These are phyloP conservation scores for Percina caprodes DNA, from an alignment of 2,113 vertebrate genomes.

Conservation along the genomic window DNA sequence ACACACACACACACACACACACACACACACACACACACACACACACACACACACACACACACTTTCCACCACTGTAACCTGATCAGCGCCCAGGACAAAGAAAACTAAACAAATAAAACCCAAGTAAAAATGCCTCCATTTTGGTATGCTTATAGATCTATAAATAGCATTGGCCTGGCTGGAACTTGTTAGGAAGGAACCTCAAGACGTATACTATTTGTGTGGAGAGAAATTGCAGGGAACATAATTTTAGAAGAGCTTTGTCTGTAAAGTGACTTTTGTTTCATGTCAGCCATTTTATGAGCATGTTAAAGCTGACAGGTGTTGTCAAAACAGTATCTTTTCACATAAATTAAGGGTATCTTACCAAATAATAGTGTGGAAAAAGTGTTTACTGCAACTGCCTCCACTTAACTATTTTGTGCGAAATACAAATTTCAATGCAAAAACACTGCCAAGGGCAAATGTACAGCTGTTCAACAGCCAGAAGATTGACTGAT, in stretches of 20 bases:
- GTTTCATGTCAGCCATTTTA: conserved; percentile 47
- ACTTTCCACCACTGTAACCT: conserved; percentile 37
- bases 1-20: conserved; percentile 15
- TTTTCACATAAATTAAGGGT: conserved; percentile 16
- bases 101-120: conserved; percentile 24
- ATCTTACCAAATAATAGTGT: not conserved
- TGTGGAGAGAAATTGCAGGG: conserved; percentile 24
- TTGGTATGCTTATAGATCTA: not conserved
- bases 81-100: conserved; percentile 13
- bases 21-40: not conserved
- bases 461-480: conserved; percentile 26
- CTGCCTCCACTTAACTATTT: not conserved
- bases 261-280: conserved; percentile 39
- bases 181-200: conserved; percentile 20
- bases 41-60: not conserved
- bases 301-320: not conserved
- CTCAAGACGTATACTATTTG: conserved; percentile 2
- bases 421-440: conserved; percentile 13
- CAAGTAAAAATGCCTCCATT: conserved; percentile 17
- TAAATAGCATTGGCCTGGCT: conserved; percentile 24
- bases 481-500: conserved; percentile 18
- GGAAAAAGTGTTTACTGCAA: conserved; percentile 4
- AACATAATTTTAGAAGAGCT: conserved; percentile 44
- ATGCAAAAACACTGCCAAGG: conserved; percentile 4
- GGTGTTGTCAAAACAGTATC: conserved; percentile 18